Conservation (phyloP, 2,797 vertebrate species). For the Nyctalus aviator region DNA sequence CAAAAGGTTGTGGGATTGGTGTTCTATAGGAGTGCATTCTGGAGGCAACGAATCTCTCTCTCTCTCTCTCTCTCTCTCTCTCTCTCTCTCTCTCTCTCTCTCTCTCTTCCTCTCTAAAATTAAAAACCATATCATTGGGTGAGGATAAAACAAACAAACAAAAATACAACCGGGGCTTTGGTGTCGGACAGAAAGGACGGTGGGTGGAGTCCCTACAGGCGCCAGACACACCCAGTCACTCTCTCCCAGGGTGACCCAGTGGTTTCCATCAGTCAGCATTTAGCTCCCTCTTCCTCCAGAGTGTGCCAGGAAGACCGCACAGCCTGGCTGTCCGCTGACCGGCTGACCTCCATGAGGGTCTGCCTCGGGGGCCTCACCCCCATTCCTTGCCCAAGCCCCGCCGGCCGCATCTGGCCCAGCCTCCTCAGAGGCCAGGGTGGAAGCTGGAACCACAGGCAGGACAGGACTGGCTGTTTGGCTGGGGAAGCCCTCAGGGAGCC, state of each 20-base stretch:
- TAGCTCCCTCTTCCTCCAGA: background rate
- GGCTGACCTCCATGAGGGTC: accelerated
- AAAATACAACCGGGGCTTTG: background rate
- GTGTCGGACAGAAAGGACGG: background rate
- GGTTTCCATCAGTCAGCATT: background rate
- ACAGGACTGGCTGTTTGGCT: background rate
- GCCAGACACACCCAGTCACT: accelerated
- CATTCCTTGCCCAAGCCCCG: accelerated
- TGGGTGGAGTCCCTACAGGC: background rate
- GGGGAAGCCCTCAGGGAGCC: background rate
- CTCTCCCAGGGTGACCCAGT: accelerated
- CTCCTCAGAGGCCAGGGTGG: background rate
- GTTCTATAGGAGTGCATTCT: background rate
- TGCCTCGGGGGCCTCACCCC: background rate
- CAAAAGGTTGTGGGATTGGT: background rate
- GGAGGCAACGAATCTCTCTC: background rate
- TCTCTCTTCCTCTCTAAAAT: background rate
- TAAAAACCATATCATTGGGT: too few relatives aligned
- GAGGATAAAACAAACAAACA: background rate
- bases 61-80: too few relatives aligned
- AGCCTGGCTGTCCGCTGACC: accelerated
- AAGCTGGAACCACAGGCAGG: background rate
- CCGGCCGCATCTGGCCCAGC: accelerated
- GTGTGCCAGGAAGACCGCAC: accelerated
- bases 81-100: too few relatives aligned